Conservation (phyloP, 2,797 vertebrate genomes). For the Margarornis squamiger region DNA sequence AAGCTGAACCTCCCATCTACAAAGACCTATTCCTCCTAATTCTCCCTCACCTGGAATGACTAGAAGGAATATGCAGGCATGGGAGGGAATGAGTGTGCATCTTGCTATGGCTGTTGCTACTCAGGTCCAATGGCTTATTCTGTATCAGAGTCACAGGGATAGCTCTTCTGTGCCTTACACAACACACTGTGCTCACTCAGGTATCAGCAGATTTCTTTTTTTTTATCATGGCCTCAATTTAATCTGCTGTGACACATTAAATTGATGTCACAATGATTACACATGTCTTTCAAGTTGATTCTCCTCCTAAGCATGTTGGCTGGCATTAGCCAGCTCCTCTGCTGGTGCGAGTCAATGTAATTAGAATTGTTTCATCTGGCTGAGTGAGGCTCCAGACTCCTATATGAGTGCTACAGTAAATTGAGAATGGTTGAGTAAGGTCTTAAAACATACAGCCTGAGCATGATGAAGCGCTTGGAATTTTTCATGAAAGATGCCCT, state of each 20-base stretch:
- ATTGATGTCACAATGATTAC: neutral
- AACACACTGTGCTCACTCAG: neutral
- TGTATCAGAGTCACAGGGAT: slow-evolving; percentile 16
- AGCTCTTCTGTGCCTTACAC: neutral
- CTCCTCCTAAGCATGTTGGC: neutral
- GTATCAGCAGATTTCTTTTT: neutral
- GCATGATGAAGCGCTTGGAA: neutral
- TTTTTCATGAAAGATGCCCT: neutral
- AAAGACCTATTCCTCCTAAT: neutral
- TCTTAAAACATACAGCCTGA: neutral
- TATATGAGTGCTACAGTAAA: rapidly evolving
- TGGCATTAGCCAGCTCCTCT: neutral
- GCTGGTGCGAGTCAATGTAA: neutral
- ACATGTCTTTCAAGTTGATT: neutral
- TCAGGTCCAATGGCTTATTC: neutral
- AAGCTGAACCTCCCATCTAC: neutral
- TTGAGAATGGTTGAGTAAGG: neutral
- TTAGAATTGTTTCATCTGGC: neutral
- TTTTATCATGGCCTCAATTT: neutral
- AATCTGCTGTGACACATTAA: neutral
- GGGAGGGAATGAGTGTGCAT: neutral
- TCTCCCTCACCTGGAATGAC: neutral
- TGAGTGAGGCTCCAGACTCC: neutral
- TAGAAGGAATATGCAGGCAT: neutral
- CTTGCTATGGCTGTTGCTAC: neutral